A percentile compares a stretch with the other conserved stretches of the same genome.
Conservation (phyloP, 1,140 invertebrate species). For the Neodiprion pinetum region DNA sequence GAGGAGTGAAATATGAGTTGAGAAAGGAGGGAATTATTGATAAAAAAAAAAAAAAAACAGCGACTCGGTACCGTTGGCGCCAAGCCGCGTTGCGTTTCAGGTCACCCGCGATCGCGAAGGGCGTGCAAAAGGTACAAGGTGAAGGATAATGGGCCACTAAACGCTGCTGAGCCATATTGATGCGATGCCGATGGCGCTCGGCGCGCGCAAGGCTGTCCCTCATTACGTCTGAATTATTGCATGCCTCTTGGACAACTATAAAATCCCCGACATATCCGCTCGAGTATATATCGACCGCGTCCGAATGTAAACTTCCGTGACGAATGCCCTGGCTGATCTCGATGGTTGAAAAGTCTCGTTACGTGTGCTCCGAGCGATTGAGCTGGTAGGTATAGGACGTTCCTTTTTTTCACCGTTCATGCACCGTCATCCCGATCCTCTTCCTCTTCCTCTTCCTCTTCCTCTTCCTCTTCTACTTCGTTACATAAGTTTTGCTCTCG, state of each 20-base stretch:
- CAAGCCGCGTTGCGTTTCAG: no score
- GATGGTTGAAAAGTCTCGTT: no score
- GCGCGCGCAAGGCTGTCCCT: neutral
- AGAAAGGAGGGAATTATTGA: no score
- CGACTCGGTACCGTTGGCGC: no score
- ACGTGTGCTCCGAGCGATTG: no score
- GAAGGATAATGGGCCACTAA: slow-evolving; percentile 7
- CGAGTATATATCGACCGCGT: neutral
- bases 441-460: no score
- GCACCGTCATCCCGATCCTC: no score
- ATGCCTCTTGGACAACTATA: slow-evolving; percentile 4
- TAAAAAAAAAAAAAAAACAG: no score
- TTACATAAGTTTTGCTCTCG: no score
- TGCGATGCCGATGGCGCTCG: slow-evolving; percentile 1
- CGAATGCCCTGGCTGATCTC: neutral
- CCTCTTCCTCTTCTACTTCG: no score
- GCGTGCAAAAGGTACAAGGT: slow-evolving; percentile 5
- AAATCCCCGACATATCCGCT: neutral
- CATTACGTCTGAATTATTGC: slow-evolving; percentile 7
- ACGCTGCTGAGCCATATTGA: slow-evolving; percentile 1
- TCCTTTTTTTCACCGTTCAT: no score
- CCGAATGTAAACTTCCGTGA: neutral
- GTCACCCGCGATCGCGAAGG: neutral
- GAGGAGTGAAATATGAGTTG: neutral
- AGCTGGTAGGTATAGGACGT: no score